Evolutionary conservation across 2,113 vertebrate genomes (phyloP).

Genomic region (Empidonax alnorum): DNA sequence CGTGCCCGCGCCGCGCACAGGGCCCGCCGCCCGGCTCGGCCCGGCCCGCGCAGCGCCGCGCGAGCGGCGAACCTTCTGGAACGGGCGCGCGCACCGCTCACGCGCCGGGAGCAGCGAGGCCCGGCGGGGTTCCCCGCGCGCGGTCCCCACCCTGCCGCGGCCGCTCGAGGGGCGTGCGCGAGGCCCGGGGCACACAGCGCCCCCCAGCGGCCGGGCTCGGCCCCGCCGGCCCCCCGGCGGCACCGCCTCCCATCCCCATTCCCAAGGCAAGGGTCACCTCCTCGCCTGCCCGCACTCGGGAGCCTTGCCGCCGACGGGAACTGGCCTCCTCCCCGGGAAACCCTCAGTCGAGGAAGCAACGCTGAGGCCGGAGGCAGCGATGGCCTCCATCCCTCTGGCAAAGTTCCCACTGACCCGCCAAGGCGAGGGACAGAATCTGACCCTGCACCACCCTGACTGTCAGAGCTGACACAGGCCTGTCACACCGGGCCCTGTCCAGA

Average conservation of each 20-base stretch:
- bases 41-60: no score
- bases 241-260: neutral
- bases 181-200: neutral
- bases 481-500: no score
- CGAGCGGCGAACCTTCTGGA: no score
- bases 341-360: neutral
- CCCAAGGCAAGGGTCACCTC: neutral
- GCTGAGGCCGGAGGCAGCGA: rapidly evolving
- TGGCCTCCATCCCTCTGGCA: neutral
- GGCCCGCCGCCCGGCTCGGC: no score
- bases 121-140: no score
- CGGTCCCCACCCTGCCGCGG: no score
- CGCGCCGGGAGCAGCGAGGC: no score
- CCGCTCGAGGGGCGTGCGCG: no score
- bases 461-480: rapidly evolving
- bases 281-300: rapidly evolving
- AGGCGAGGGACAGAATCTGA: neutral
- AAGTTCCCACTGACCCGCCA: rapidly evolving
- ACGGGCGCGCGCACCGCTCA: no score
- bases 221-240: neutral
- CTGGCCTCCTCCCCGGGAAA: no score
- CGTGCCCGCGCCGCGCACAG: no score
- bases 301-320: neutral
- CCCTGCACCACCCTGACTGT: rapidly evolving
- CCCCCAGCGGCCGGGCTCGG: neutral